Conservation (phyloP, 2,888 invertebrate species). For the Sinotaia quadrata region DNA sequence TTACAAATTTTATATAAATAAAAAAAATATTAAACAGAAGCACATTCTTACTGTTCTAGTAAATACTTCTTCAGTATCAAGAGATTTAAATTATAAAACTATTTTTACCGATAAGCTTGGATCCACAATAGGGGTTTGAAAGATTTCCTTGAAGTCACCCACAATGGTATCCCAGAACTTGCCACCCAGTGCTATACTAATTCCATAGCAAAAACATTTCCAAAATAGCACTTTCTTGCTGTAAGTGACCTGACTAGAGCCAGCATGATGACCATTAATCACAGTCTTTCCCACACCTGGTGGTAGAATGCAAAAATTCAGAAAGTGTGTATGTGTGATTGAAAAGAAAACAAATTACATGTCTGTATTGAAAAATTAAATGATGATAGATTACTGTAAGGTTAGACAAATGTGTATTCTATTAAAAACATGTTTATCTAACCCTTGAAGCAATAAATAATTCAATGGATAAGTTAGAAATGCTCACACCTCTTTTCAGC, state of each 20-base stretch:
- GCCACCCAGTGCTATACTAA: constrained; percentile 51
- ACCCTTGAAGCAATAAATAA: too few species aligned
- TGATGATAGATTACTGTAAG: too few species aligned
- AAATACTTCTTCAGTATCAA: too few species aligned
- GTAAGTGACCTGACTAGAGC: constrained; percentile 29
- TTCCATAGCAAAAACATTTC: constrained; percentile 56
- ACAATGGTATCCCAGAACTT: constrained; percentile 58
- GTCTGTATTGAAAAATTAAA: too few species aligned
- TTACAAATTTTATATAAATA: not conserved
- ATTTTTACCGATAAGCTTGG: constrained; percentile 47
- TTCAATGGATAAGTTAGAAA: too few species aligned
- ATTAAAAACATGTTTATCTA: too few species aligned
- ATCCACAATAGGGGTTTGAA: constrained; percentile 46
- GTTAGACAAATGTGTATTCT: too few species aligned
- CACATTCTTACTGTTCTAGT: not conserved
- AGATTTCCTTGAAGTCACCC: constrained; percentile 47
- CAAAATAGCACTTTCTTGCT: constrained; percentile 57
- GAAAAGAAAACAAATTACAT: too few species aligned
- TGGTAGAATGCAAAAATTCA: too few species aligned
- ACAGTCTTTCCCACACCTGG: constrained; percentile 13
- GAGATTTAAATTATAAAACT: too few species aligned
- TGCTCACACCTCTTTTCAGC: too few species aligned
- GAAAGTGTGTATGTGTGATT: too few species aligned
- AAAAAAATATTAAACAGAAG: not conserved
- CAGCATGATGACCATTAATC: constrained; percentile 29